Percentiles rank a stretch among this genome's conserved stretches.
Conservation (phyloP, 53 echinoderm and acorn worm species). For the Arbacia lixula region DNA sequence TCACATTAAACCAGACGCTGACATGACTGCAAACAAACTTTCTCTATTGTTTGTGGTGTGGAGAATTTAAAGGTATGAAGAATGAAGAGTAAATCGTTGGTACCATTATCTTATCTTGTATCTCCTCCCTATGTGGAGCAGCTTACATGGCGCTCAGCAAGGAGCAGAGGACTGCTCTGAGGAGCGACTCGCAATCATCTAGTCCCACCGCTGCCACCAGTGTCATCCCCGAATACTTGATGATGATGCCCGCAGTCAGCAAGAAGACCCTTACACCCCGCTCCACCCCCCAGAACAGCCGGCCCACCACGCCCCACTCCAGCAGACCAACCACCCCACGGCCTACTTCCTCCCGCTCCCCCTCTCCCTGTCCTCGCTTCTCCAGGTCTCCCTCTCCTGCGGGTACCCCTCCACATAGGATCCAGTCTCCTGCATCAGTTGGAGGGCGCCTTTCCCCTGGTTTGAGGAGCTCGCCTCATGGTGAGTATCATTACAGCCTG, state of each 20-base stretch:
- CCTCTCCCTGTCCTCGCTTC: conserved; percentile 36
- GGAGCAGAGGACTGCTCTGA: conserved; percentile 47
- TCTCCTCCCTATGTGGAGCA: too few relatives aligned
- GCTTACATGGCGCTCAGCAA: conserved; percentile 72
- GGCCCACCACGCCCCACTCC: conserved; percentile 39
- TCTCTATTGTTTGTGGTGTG: too few relatives aligned
- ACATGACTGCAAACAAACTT: too few relatives aligned
- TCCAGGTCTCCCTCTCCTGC: conserved; percentile 34
- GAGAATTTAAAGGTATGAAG: too few relatives aligned
- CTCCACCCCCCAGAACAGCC: conserved; percentile 30
- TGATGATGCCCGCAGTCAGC: conserved; percentile 67
- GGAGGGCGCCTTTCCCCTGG: conserved; percentile 16
- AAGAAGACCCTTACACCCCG: conserved; percentile 70
- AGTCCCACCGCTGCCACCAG: conserved; percentile 44
- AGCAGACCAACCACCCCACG: too few relatives aligned
- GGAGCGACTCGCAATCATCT: conserved; percentile 21
- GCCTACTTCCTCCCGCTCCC: neutral
- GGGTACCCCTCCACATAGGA: neutral
- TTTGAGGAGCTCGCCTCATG: conserved; percentile 17
- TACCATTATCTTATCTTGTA: neutral
- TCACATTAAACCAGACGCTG: too few relatives aligned
- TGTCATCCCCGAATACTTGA: conserved; percentile 39
- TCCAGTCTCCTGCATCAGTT: neutral
- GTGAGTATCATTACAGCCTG: too few relatives aligned
- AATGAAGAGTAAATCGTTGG: too few relatives aligned